These are phyloP conservation scores for Epizoanthus ramosus DNA, from an alignment of 92 coral and sea anemone genomes.

Conservation along the genomic window DNA sequence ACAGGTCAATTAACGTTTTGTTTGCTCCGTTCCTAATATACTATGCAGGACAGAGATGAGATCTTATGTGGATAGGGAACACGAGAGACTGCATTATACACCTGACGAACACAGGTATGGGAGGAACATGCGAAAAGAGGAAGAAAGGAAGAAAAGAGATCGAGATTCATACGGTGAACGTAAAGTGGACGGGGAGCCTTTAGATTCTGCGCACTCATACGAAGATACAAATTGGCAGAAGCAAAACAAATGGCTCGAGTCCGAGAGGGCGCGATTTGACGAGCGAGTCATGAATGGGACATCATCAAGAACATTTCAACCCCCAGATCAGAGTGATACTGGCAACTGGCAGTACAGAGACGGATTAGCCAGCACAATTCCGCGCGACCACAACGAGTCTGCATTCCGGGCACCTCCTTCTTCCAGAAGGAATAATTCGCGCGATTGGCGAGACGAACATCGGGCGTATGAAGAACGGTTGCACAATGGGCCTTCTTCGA, in stretches of 20 bases:
- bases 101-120: not conserved
- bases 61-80: constrained; percentile 32
- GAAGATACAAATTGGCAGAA: not conserved
- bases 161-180: not conserved
- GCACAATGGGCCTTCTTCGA: not conserved
- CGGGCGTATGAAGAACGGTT: not conserved
- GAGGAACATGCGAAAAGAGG: constrained; percentile 23
- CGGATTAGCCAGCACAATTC: not conserved
- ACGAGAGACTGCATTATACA: constrained; percentile 8
- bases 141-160: not conserved
- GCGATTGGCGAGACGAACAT: not conserved
- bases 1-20: not conserved
- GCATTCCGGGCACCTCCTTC: constrained; percentile 30
- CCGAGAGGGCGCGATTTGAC: not conserved
- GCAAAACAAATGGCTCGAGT: constrained; percentile 14
- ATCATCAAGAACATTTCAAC: not conserved
- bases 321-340: not conserved
- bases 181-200: not conserved
- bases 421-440: not conserved
- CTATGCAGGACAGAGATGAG: constrained; percentile 17
- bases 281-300: constrained; percentile 3
- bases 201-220: not conserved
- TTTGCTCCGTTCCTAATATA: not conserved
- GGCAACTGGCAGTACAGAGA: constrained; percentile 13
- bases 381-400: constrained; percentile 4